These are phyloP conservation scores for Folsomia manolachei DNA, from an alignment of 2,888 invertebrate genomes.

Conservation along the genomic window DNA sequence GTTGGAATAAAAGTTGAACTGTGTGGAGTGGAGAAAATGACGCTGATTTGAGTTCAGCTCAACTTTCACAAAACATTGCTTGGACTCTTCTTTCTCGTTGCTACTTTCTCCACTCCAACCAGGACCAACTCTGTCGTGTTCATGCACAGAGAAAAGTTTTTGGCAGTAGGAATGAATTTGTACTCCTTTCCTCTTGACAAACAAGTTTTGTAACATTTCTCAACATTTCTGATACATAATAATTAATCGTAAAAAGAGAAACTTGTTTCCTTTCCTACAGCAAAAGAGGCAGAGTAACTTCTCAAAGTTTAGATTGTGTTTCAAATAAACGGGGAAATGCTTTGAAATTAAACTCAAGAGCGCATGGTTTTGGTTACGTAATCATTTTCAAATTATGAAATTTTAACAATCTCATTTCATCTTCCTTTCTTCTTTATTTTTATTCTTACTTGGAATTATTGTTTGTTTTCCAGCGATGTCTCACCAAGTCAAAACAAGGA, in stretches of 20 bases:
- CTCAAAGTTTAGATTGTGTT: neutral
- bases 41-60: neutral
- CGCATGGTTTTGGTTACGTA: neutral
- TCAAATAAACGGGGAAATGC: neutral
- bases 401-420: conserved; percentile 1
- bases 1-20: neutral
- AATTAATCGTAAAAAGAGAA: neutral
- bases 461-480: conserved; percentile 46
- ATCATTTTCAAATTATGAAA: conserved; percentile 1
- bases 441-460: too few relatives aligned
- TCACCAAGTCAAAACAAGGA: conserved; percentile 50
- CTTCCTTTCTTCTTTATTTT: too few relatives aligned
- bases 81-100: neutral
- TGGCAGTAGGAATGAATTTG: too few relatives aligned
- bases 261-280: neutral
- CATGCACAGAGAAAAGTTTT: too few relatives aligned
- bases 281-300: too few relatives aligned
- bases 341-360: neutral
- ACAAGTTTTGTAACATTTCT: too few relatives aligned
- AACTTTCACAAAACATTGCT: neutral
- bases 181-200: too few relatives aligned
- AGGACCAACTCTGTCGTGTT: neutral
- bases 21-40: neutral
- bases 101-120: neutral
- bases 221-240: neutral